Evolutionary conservation across 2,113 vertebrate genomes (phyloP).

Genomic region (Apeltes quadracus): DNA sequence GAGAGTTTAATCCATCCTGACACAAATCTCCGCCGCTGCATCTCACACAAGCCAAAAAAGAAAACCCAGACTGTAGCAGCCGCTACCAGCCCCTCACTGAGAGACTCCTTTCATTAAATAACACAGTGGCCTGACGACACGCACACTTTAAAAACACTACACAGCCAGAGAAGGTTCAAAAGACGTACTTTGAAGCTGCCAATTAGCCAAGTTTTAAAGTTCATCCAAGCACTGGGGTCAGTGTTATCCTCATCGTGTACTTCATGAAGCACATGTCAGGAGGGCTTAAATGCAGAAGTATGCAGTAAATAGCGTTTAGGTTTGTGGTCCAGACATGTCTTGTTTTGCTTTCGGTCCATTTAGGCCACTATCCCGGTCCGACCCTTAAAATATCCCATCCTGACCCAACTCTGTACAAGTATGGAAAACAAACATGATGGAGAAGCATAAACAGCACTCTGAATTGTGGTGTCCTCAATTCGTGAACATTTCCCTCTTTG

Average conservation of each 20-base stretch:
- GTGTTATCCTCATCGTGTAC: conserved; percentile 18
- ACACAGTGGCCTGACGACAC: conserved; percentile 1
- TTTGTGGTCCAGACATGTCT: conserved; percentile 63
- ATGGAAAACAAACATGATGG: conserved; percentile 63
- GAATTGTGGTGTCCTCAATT: conserved; percentile 31
- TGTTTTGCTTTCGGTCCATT: conserved; percentile 55
- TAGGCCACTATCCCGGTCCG: conserved; percentile 44
- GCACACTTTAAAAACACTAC: neutral
- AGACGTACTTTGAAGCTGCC: neutral
- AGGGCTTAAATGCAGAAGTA: conserved; percentile 44
- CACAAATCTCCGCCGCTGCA: neutral
- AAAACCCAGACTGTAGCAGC: neutral
- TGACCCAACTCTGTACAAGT: conserved; percentile 52
- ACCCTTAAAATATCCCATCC: conserved; percentile 67
- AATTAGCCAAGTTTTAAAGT: conserved; percentile 14
- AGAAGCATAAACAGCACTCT: conserved; percentile 48
- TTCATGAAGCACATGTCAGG: conserved; percentile 24
- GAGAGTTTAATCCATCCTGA: conserved; percentile 34
- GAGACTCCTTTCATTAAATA: conserved; percentile 2
- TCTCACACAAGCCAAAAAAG: neutral
- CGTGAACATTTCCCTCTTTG: conserved; percentile 22
- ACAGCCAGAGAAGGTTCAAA: neutral
- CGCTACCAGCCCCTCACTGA: neutral
- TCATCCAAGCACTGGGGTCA: neutral
- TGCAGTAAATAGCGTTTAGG: conserved; percentile 55